Evolutionary conservation across 2,797 vertebrate genomes (phyloP).

Genomic region (Oreonectes daqikongensis): DNA sequence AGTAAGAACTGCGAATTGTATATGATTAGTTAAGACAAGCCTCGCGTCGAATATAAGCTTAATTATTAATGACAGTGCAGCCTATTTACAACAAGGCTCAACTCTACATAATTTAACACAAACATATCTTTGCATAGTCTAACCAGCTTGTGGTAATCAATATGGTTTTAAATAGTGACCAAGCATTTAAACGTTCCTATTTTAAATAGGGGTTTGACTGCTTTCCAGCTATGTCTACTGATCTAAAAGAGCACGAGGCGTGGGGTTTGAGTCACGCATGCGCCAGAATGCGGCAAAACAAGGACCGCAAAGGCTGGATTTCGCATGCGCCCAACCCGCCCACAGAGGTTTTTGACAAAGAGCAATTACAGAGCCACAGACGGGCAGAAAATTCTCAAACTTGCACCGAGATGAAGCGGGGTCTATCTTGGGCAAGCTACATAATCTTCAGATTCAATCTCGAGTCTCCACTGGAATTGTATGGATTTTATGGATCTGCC

Average conservation of each 20-base stretch:
- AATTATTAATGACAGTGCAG: neutral
- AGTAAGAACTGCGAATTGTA: neutral
- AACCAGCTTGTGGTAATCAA: neutral
- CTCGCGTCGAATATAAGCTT: neutral
- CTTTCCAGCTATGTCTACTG: too few relatives aligned
- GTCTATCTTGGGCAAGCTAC: slow-evolving; percentile 25
- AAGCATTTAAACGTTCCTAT: neutral
- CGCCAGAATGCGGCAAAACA: slow-evolving; percentile 72
- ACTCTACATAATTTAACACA: neutral
- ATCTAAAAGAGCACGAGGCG: slow-evolving; percentile 29
- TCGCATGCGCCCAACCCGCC: slow-evolving; percentile 62
- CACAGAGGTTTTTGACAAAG: slow-evolving; percentile 54
- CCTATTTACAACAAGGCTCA: neutral
- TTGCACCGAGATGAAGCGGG: slow-evolving; percentile 35
- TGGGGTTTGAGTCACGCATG: slow-evolving; percentile 67
- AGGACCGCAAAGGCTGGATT: slow-evolving; percentile 53
- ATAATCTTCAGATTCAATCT: slow-evolving; percentile 29
- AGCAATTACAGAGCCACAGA: slow-evolving; percentile 52
- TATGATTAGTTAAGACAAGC: slow-evolving; percentile 15
- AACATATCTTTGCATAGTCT: neutral
- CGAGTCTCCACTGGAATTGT: slow-evolving; percentile 32
- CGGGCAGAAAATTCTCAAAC: slow-evolving; percentile 60
- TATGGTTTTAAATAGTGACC: neutral
- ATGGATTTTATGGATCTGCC: slow-evolving; percentile 54
- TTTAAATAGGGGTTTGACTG: neutral